Conservation (phyloP, 2,113 vertebrate species). For the Ophthalmolycus amberensis region DNA sequence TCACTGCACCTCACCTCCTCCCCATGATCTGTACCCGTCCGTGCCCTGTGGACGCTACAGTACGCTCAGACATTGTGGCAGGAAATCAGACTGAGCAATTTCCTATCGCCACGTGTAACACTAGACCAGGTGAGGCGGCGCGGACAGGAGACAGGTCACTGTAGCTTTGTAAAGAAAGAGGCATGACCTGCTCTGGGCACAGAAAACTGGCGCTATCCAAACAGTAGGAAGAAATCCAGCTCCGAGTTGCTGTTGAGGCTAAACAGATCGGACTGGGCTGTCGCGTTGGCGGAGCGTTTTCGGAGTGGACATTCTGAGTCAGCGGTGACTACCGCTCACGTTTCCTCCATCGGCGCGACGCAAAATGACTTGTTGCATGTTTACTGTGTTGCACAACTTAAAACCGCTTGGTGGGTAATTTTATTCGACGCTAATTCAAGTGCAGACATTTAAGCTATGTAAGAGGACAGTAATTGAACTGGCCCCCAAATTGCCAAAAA, state of each 20-base stretch:
- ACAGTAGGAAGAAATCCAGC: conserved; percentile 41
- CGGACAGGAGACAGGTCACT: conserved; percentile 3
- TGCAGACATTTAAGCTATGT: background rate
- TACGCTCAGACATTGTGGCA: conserved; percentile 76
- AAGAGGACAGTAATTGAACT: conserved; percentile 1
- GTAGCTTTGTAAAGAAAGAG: conserved; percentile 2
- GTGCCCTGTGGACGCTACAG: conserved; percentile 42
- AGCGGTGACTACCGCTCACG: conserved; percentile 22
- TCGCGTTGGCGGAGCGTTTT: conserved; percentile 10
- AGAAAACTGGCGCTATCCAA: conserved; percentile 27
- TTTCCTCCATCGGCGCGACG: conserved; percentile 38
- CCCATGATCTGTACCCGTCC: conserved; percentile 39
- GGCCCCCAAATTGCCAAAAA: conserved; percentile 4
- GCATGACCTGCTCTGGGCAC: conserved; percentile 24
- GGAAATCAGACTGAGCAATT: conserved; percentile 88
- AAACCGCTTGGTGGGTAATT: conserved; percentile 19
- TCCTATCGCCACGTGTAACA: conserved; percentile 87
- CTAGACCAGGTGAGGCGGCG: conserved; percentile 78
- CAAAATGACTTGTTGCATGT: conserved; percentile 17
- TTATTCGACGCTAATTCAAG: conserved; percentile 10
- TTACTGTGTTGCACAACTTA: conserved; percentile 4
- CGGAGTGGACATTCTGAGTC: conserved; percentile 38
- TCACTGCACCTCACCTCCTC: conserved; percentile 59
- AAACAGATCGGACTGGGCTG: conserved; percentile 29
- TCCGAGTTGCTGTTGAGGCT: conserved; percentile 10